Conservation (phyloP, 2,797 vertebrate species). For the Chloroceryle amazona region DNA sequence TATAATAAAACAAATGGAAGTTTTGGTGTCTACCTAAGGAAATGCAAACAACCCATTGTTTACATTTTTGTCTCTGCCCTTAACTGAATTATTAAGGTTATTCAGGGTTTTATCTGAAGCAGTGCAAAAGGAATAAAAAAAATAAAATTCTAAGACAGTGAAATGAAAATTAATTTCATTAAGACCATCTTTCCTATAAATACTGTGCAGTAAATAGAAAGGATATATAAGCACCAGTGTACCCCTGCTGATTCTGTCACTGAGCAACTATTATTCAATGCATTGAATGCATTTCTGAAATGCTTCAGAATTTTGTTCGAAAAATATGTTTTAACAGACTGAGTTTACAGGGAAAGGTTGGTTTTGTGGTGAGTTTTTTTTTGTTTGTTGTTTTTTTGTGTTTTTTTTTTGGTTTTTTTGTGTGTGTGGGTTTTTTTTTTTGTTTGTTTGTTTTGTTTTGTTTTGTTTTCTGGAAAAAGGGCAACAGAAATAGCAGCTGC, state of each 20-base stretch:
- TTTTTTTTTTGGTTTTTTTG: not conserved
- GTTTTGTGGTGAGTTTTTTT: not conserved
- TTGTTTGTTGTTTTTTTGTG: no score
- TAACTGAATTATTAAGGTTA: not conserved
- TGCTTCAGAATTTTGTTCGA: not conserved
- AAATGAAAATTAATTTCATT: not conserved
- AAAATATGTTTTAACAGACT: not conserved
- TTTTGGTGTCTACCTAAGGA: not conserved
- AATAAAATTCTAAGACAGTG: not conserved
- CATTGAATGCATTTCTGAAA: not conserved
- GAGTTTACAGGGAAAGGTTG: not conserved
- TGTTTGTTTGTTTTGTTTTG: no score
- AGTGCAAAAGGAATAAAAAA: not conserved
- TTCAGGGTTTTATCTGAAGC: not conserved
- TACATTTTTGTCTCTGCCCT: not conserved
- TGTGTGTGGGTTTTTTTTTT: no score
- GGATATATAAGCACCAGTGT: not conserved
- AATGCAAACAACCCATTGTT: not conserved
- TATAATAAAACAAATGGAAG: not conserved
- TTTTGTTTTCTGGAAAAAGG: not conserved
- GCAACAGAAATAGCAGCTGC: not conserved
- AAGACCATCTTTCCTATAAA: not conserved
- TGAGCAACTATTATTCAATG: not conserved
- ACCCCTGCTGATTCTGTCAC: not conserved
- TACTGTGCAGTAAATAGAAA: not conserved